Base-by-base conservation (phyloP, 2,888 invertebrate genomes). In the Octonoba sinensis region DNA sequence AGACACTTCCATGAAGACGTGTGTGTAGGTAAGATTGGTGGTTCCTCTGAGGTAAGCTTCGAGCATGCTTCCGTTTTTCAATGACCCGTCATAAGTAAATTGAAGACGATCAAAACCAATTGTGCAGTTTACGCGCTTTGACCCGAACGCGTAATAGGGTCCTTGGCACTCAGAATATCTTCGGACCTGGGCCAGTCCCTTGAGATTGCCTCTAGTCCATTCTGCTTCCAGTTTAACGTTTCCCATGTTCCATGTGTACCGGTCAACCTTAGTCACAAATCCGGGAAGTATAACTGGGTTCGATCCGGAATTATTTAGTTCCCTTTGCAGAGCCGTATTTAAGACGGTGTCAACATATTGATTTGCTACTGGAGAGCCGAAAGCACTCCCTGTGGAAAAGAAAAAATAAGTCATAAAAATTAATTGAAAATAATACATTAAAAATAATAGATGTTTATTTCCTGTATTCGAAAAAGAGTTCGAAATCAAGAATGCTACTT, bases 41-140 rank as follows among this genome's bases (percentile, higher is more conserved):
- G 54, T 74, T n/a, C 62, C 83, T 22, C 78, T 83, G 60, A 83
- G 71, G 66, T 56, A 70, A 0, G 78, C 78, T 11, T 64, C 62
- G 6, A 78, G 83, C 56, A 83, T 56, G n/a, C 74, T 78, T 12
- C 83, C 83, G 46, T 78, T 78, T 27, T 83, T 83, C 60, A 78
- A 20, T 47, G 78, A 78, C 4, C 74, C 83, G 0, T 78, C 59
- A 36, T 83, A 83, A 16, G 51, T 54, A n/a, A 75, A 65, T 8
- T 36, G 12, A 44, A 83, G 36, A 24, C 65, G 57, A 24, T 70
- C 60, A n/a, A 83, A 78, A 8, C 36, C 64, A 15, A 83, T 70
- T 0, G 65, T 78, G 54, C 83, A 83, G 36, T 83, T 83, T 27
- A 78, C 46, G n/a, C 16, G 74, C n/a, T 62, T 59, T 3, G 74